Evolutionary conservation across 2,797 vertebrate genomes (phyloP), one percentile per base, ranked within the genome.

Genomic region (Arctocebus calabarensis): DNA sequence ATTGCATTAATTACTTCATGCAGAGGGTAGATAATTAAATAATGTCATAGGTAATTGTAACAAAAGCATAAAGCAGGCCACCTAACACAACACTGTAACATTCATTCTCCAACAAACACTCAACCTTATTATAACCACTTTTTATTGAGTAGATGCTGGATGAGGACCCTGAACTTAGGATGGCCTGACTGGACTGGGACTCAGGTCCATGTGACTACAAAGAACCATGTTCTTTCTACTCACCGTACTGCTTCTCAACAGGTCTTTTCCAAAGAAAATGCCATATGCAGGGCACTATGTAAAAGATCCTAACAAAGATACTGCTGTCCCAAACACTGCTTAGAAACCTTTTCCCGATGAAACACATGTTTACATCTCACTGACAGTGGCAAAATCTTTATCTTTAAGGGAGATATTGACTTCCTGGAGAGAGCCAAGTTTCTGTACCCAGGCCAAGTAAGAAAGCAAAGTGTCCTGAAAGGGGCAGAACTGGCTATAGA

Each of bases 351-450:
- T 64, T 61, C 78, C 37, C 75, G n/a, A 88, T 88, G 90, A 19
- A 88, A 32, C 48, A 83, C 17, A 27, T 34, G 11, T 16, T 82
- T 19, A 10, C 14, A 71, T 10, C 14, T 62, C 55, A 75, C 77
- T 32, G 57, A 75, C 5, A 17, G 34, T 22, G 52, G 79, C 37
- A 79, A 32, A 16, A 20, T 13, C 57, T 85, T 40, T 11, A 13
- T 43, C 52, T 93, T 87, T 68, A 73, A 77, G 70, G 52, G 59
- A 43, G 22, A n/a, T 62, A 74, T 5, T 6, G 55, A 48, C 27
- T 90, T 92, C 87, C 90, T 91, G 34, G 70, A 74, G 90, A 86
- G 68, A 88, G 48, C 8, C 43, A 59, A 83, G 29, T 66, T 93
- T 55, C n/a, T 57, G 59, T n/a, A 11, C 16, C 55, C 0, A 3